Percentiles rank a stretch among this genome's conserved stretches.
These are phyloP conservation scores for Girardia tigrina DNA, from an alignment of 2,888 invertebrate species.

Conservation along the genomic window DNA sequence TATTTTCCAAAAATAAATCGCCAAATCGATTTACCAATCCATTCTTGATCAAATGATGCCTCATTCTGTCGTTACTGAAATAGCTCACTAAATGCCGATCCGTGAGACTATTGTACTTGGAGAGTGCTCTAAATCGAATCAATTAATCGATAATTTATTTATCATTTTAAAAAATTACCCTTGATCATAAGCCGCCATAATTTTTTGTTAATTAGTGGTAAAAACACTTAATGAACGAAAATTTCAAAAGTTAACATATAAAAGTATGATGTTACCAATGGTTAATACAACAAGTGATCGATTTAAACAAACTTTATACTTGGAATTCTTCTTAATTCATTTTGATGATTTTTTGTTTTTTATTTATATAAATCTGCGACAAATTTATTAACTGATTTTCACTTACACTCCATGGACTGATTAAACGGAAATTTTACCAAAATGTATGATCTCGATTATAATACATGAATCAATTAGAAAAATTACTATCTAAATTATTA, in stretches of 20 bases:
- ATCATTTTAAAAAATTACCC: not conserved
- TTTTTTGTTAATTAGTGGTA: not conserved
- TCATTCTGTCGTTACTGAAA: slow-evolving; percentile 46
- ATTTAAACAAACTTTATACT: not conserved
- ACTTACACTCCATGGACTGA: no score
- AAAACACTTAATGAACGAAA: not conserved
- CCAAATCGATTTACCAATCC: no score
- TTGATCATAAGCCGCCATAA: not conserved
- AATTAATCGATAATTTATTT: not conserved
- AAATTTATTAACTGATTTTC: no score
- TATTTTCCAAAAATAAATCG: no score
- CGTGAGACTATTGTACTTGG: slow-evolving; percentile 47
- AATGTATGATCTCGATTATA: no score
- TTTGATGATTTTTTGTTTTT: no score
- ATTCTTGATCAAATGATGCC: slow-evolving; percentile 44
- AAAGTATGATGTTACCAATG: not conserved
- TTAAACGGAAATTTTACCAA: no score
- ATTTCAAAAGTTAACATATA: not conserved
- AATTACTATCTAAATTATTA: no score
- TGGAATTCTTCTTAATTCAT: no score
- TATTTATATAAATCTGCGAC: no score
- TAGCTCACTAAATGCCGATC: slow-evolving; percentile 47
- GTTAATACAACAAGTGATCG: not conserved
- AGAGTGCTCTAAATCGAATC: slow-evolving; percentile 43
- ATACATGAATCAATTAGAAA: no score